Base-by-base conservation (phyloP, 1,140 invertebrate genomes). In the Galendromus occidentalis region DNA sequence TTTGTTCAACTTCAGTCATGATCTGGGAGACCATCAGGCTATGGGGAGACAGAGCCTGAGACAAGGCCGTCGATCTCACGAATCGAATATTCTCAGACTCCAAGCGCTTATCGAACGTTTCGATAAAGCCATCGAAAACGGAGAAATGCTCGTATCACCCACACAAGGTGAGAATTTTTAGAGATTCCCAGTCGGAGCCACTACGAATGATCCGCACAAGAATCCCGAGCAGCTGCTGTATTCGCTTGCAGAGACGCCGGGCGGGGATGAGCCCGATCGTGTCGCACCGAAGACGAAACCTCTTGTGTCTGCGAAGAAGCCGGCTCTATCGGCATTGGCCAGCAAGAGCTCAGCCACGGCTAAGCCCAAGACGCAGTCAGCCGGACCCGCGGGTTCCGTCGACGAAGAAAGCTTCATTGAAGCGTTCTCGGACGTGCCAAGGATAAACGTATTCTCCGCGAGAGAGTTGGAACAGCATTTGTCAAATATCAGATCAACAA, bases 361-460 rank as follows among this genome's bases (percentile, higher is more conserved):
- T 29, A 22, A 39, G n/a, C 44, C 4, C 25, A 42, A 29, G 14
- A 41, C 22, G 14, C 14, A 22, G 14, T 17, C 22, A 17, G 1
- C n/a, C 14, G 39, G 42, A 12, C 14, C 39, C 4, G 87, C 87
- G 41, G 90, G 90, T 42, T 87, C 85, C 20, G 84, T 94, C 12
- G 90, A 93, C 68, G 85, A 88, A 76, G 88, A 91, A 66, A 82
- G 83, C 9, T 96, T 96, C 75, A 81, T 86, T 42, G 82, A 83
- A 51, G 83, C 85, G 4, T 95, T 95, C 76, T 86, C 90, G 72
- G 82, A 86, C 73, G 84, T 88, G 2, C 85, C 88, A 29, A 81
- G 82, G 55, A 79, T 91, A 29, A 86, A 84, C 71, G 75, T 97
- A 70, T 94, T 87, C 75, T 86, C 87, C 42, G 76, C 81, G 9